Percentiles rank a stretch among this genome's conserved stretches.
phyloP scores from a whole-genome alignment of 2,113 vertebrate genomes.

The Tenebrosternarchus preto region DNA sequence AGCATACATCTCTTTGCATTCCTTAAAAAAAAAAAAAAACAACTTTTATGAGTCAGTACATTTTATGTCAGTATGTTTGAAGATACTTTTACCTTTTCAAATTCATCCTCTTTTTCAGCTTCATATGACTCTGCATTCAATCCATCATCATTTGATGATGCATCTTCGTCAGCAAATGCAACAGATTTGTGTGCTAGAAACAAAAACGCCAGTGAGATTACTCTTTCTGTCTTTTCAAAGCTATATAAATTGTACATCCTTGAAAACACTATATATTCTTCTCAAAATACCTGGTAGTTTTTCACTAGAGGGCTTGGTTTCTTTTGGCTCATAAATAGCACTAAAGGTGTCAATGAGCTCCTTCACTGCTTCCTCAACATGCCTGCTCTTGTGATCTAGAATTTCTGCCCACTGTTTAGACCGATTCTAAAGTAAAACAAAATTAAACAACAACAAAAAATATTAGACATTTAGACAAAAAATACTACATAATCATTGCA shows the following conservation, averaged over 20 bases:
- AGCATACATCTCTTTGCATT: conserved; percentile 76
- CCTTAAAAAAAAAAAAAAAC: conserved; percentile 67
- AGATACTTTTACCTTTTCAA: conserved; percentile 74
- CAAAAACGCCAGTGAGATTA: background rate
- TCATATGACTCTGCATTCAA: conserved; percentile 46
- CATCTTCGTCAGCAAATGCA: conserved; percentile 58
- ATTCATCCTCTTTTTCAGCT: conserved; percentile 76
- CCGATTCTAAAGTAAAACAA: conserved; percentile 60
- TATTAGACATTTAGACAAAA: background rate
- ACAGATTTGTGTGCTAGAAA: conserved; percentile 59
- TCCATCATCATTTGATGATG: conserved; percentile 35
- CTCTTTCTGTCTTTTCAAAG: background rate
- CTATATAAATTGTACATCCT: background rate
- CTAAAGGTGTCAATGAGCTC: conserved; percentile 75
- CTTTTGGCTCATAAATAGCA: conserved; percentile 68
- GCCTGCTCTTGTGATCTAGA: conserved; percentile 74
- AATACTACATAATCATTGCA: background rate
- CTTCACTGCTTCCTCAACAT: conserved; percentile 75
- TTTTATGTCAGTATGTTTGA: background rate
- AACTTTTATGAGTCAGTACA: too few relatives aligned
- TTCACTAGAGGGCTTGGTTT: conserved; percentile 41
- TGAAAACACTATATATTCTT: background rate
- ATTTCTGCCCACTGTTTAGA: conserved; percentile 72
- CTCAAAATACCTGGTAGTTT: conserved; percentile 59
- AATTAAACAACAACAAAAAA: background rate